Base-by-base conservation (phyloP, 2,888 invertebrate species). In the Strigamia maritima region DNA sequence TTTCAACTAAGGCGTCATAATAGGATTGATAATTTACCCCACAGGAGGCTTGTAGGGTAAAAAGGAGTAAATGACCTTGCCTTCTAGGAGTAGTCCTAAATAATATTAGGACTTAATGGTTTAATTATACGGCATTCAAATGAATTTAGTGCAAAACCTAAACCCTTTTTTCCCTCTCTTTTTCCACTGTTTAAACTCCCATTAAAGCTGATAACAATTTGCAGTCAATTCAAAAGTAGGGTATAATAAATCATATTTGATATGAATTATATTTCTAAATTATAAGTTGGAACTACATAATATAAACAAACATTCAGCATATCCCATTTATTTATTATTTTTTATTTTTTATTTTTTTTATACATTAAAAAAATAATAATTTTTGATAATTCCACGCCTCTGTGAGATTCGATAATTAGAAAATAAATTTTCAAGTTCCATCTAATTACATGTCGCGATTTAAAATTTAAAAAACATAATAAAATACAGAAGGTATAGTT, bases 1-100 rank as follows among this genome's bases (percentile, higher is more conserved):
- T 65, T 65, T 65, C 2, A 49, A 49, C 14, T 24, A 26, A n/a
- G 26, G 28, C 65, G 65, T 65, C 65, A 65, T 65, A 24, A n/a
- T n/a, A 24, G 65, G 65, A 65, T 65, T 65, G 7, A 26, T 14
- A 26, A 65, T 26, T 65, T 28, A 22, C 65, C 26, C 65, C 28
- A 49, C 49, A 49, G 49, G 49, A n/a, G 49, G 65, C 65, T 65
- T 26, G 24, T 65, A 26, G 65, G 8, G 26, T 65, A 65, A 65
- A 26, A 65, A 65, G 65, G 65, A 65, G 65, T 65, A 65, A 65
- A 65, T 65, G 65, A 65, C 65, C 65, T 65, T 65, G 65, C 65
- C 12, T 65, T 16, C 22, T 8, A 65, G 28, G 24, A 65, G 24
- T 26, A 65, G 28, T 65, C 26, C 16, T 65, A 65, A 65, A 65